Evolutionary conservation across 2,113 vertebrate genomes (phyloP).

Genomic region (Sebastes schlegelii): DNA sequence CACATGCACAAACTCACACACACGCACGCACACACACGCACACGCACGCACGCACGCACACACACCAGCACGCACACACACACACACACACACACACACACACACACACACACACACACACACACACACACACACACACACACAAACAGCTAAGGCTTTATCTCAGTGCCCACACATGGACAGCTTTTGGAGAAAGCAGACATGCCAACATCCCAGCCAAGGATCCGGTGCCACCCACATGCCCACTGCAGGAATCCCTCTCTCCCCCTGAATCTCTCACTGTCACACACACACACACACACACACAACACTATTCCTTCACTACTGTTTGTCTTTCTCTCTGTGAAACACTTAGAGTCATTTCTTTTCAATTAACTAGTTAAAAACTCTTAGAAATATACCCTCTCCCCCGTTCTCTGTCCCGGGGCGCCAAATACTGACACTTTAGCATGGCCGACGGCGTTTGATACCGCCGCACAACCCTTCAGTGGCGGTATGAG

Average conservation of each 20-base stretch:
- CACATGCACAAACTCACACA: not conserved
- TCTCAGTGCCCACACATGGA: slow-evolving; percentile 78
- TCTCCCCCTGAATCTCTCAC: slow-evolving; percentile 5
- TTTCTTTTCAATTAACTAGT: not conserved
- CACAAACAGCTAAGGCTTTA: slow-evolving; percentile 61
- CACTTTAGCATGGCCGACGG: too few species aligned
- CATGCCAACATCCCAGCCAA: slow-evolving; percentile 73
- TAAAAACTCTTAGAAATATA: not conserved
- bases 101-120: slow-evolving; percentile 7
- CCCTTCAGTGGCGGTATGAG: too few species aligned
- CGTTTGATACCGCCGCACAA: too few species aligned
- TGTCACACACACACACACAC: not conserved
- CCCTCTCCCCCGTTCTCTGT: too few species aligned
- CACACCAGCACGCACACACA: not conserved
- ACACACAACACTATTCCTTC: not conserved
- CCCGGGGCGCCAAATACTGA: too few species aligned
- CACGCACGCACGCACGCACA: not conserved
- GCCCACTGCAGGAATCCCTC: slow-evolving; percentile 72
- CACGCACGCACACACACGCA: slow-evolving; percentile 9
- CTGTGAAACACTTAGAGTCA: not conserved
- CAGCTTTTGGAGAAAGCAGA: slow-evolving; percentile 72
- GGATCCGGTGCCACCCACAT: slow-evolving; percentile 71
- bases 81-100: too few species aligned
- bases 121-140: slow-evolving; percentile 41
- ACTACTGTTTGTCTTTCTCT: not conserved